These are phyloP conservation scores for Hapalemur alaotrensis DNA, from an alignment of 2,797 vertebrate species.

Conservation along the genomic window DNA sequence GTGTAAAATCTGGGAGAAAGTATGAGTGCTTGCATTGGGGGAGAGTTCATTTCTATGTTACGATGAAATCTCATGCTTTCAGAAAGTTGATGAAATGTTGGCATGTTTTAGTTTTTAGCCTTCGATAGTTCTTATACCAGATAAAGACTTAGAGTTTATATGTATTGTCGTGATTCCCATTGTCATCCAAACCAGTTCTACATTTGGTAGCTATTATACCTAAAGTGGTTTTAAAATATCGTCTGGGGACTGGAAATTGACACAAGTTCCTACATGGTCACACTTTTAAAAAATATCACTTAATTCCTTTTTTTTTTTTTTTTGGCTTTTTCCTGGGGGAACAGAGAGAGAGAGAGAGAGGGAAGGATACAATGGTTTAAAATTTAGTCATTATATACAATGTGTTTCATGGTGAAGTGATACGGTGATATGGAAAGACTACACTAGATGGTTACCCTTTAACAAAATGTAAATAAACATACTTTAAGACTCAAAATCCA, in stretches of 20 bases:
- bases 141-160: background rate
- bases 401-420: background rate
- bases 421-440: background rate
- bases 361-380: background rate
- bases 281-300: background rate
- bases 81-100: background rate
- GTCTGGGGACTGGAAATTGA: background rate
- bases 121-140: background rate
- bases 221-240: background rate
- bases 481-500: background rate
- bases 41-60: background rate
- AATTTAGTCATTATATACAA: background rate
- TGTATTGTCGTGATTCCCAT: background rate
- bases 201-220: background rate
- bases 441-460: background rate
- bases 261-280: background rate
- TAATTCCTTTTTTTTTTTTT: background rate
- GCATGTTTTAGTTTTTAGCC: background rate
- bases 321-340: background rate
- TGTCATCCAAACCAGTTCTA: background rate
- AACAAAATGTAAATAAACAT: constrained; percentile 16
- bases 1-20: background rate
- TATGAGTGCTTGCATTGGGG: background rate
- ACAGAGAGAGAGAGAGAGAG: background rate
- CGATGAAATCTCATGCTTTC: background rate